phyloP scores from a whole-genome alignment of 2,113 vertebrate species.

The Mungos mungo region DNA sequence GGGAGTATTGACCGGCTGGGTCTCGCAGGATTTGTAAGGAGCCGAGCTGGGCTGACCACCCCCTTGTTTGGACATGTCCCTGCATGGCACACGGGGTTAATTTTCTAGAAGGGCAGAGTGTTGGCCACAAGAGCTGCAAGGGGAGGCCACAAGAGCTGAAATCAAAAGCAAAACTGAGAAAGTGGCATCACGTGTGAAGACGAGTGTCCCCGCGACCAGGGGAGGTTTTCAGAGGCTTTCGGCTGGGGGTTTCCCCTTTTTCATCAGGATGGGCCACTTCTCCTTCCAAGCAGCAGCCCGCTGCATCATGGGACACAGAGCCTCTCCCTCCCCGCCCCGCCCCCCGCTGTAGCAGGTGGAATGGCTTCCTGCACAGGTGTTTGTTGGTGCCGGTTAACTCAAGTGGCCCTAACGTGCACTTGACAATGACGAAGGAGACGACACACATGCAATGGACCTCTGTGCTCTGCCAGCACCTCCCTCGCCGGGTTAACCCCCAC shows the following conservation, averaged over 20 bases:
- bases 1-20: slow-evolving; percentile 79
- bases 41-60: slow-evolving; percentile 78
- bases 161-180: slow-evolving; percentile 84
- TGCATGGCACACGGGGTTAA: slow-evolving; percentile 85
- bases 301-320: neutral
- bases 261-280: neutral
- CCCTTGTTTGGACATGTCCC: slow-evolving; percentile 84
- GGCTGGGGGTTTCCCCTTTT: slow-evolving; percentile 62
- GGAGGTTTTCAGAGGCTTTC: slow-evolving; percentile 85
- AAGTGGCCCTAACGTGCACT: neutral
- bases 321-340: neutral
- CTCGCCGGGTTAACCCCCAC: neutral
- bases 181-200: slow-evolving; percentile 86
- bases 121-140: slow-evolving; percentile 85
- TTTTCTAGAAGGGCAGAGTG: slow-evolving; percentile 82
- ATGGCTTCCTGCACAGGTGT: neutral
- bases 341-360: neutral
- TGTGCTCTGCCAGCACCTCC: too few relatives aligned
- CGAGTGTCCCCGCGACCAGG: slow-evolving; percentile 85
- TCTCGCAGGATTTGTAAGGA: slow-evolving; percentile 84
- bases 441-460: neutral
- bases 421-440: neutral
- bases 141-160: too few relatives aligned
- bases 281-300: neutral
- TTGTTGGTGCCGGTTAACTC: neutral